A percentile compares a stretch with the other conserved stretches of the same genome.
phyloP scores from a whole-genome alignment of 1,140 invertebrate genomes.

The Octopus bimaculoides region DNA sequence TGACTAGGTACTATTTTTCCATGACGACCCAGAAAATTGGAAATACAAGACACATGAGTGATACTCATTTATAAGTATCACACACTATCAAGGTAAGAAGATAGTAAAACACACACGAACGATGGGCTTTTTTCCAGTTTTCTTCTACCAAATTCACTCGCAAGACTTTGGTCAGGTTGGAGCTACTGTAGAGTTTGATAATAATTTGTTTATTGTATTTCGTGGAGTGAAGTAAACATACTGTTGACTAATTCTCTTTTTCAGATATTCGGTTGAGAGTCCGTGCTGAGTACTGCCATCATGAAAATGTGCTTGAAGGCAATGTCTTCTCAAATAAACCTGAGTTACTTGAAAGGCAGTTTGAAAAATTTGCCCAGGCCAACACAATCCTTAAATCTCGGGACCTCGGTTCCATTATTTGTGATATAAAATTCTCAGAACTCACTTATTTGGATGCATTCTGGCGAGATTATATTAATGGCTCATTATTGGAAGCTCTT shows the following conservation, averaged over 20 bases:
- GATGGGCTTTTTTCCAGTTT: too few species aligned
- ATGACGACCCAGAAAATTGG: too few species aligned
- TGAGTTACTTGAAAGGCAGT: constrained; percentile 45
- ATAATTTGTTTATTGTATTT: too few species aligned
- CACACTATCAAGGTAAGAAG: too few species aligned
- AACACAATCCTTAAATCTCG: constrained; percentile 50
- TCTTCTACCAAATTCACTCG: too few species aligned
- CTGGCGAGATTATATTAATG: constrained; percentile 57
- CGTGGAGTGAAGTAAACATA: too few species aligned
- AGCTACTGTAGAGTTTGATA: too few species aligned
- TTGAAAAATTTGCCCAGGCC: constrained; percentile 54
- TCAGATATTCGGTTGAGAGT: constrained; percentile 46
- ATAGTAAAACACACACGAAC: too few species aligned
- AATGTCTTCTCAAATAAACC: constrained; percentile 48
- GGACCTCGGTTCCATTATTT: constrained; percentile 54
- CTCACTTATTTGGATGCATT: constrained; percentile 56
- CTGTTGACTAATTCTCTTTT: constrained; percentile 5
- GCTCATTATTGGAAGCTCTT: constrained; percentile 52
- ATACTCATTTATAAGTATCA: too few species aligned
- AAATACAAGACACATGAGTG: too few species aligned
- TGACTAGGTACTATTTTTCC: too few species aligned
- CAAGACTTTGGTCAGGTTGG: too few species aligned
- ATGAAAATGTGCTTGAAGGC: constrained; percentile 40
- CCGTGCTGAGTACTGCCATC: constrained; percentile 43
- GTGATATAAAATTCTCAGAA: constrained; percentile 57